Base-by-base conservation (phyloP, 1,140 invertebrate species). In the Hyles euphorbiae region DNA sequence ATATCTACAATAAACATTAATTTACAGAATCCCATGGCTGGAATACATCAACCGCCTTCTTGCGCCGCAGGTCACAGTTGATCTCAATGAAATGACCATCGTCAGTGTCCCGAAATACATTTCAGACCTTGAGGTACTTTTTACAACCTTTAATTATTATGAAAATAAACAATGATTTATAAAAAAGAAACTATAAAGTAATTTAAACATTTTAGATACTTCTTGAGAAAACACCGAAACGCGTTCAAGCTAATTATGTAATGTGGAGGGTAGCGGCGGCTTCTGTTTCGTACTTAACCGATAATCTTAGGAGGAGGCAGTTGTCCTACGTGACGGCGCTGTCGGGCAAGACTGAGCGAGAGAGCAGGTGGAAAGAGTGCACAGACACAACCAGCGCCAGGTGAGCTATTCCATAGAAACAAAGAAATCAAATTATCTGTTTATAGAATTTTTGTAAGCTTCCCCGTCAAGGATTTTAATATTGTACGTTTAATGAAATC, bases 331-430 rank as follows among this genome's bases (percentile, higher is more conserved):
- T 92, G 10, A 94, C 94, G 0, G 92, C 92, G 1, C 76, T 96
- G 0, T 94, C 93, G 22, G 96, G 96, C 0, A 94, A 94, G 66
- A 93, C 92, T 0, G 93, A 94, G 66, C 77, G 93, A 34, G 93
- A 95, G 72, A 92, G 95, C 2, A 90, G 96, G n/a, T 97, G 96
- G 96, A 96, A 96, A 87, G 94, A 96, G 69, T 96, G 96, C 70
- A 92, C 94, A 8, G 94, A 94, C 64, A 92, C 93, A 3, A 92
- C 94, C 32, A 91, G 93, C 49, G 91, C 91, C 66, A 94, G 93
- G 93, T 94, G 81, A 44, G 36, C 8, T 40, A 8, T 40, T 40
- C 4, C 36, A 5, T 5, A 40, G 36, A 40, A 40, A 40, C 36
- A 40, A 40, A 5, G 36, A 40, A 22, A 22, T 22, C 22, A 22